Percentiles rank a stretch among this genome's conserved stretches.
Evolutionary conservation across 2,113 vertebrate genomes (phyloP).

Genomic region (Psammodynastes pulverulentus): DNA sequence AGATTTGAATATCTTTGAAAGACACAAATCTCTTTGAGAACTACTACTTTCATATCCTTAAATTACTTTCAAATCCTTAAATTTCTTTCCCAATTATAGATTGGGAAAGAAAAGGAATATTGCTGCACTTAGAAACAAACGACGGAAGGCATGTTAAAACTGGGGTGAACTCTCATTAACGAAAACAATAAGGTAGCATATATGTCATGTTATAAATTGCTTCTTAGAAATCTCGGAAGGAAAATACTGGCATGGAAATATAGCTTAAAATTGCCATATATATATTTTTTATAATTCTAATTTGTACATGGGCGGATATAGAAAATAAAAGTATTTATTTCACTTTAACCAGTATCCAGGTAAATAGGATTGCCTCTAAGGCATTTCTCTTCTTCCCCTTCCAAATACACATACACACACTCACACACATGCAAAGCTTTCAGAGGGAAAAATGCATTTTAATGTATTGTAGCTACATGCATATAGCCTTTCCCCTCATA

Average conservation of each 20-base stretch:
- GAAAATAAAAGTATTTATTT: not conserved
- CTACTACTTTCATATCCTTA: not conserved
- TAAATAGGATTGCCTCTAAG: not conserved
- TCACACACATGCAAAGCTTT: constrained; percentile 6
- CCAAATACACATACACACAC: not conserved
- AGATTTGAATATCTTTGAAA: not conserved
- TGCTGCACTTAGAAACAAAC: not conserved
- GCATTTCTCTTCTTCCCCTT: constrained; percentile 7
- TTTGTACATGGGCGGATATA: not conserved
- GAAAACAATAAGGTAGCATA: not conserved
- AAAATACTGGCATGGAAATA: not conserved
- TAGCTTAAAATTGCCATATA: not conserved
- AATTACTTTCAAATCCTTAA: not conserved
- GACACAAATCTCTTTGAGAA: not conserved
- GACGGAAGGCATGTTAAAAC: not conserved
- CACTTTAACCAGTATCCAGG: not conserved
- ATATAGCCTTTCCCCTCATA: constrained; percentile 6
- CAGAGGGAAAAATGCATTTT: constrained; percentile 37
- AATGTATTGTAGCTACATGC: constrained; percentile 6
- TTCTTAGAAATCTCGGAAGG: not conserved
- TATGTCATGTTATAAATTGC: not conserved
- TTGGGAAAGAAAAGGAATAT: not conserved
- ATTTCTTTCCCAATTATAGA: too few relatives aligned
- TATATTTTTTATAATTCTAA: not conserved
- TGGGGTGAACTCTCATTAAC: not conserved